phyloP scores from a whole-genome alignment of 2,113 vertebrate genomes.

The Ptilonorhynchus violaceus region DNA sequence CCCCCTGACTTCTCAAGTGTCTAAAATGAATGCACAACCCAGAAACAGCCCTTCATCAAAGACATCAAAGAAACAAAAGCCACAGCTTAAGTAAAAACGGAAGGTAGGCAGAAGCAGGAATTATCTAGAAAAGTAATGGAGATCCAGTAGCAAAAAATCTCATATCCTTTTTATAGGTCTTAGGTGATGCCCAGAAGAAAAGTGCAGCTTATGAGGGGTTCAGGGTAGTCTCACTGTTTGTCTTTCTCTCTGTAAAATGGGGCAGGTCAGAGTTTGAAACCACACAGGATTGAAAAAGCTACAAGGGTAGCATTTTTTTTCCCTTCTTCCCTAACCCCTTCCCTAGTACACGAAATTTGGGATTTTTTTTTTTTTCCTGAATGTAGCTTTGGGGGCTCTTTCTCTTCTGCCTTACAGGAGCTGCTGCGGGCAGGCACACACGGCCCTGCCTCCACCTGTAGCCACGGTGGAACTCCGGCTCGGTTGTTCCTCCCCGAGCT shows the following conservation, averaged over 20 bases:
- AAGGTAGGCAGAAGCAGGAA: not conserved
- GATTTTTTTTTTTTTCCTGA: not conserved
- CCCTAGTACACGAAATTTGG: not conserved
- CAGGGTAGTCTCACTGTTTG: not conserved
- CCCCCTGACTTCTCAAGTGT: not conserved
- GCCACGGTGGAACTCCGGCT: not conserved
- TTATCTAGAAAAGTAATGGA: not conserved
- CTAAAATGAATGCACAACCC: not conserved
- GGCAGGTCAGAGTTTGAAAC: not conserved
- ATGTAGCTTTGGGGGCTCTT: not conserved
- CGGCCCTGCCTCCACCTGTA: no score
- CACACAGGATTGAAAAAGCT: not conserved
- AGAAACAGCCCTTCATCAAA: not conserved
- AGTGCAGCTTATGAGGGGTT: not conserved
- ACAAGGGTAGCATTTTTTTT: not conserved
- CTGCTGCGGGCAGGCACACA: not conserved
- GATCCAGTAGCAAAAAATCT: not conserved
- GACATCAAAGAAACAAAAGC: not conserved
- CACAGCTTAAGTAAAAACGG: not conserved
- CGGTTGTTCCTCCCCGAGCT: not conserved
- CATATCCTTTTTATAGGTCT: not conserved
- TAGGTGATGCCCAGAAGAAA: not conserved
- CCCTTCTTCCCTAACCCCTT: not conserved
- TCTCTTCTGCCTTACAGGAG: not conserved
- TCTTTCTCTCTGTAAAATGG: not conserved